These are phyloP conservation scores for Pao palembangensis DNA, from an alignment of 2,113 vertebrate species.

Conservation along the genomic window DNA sequence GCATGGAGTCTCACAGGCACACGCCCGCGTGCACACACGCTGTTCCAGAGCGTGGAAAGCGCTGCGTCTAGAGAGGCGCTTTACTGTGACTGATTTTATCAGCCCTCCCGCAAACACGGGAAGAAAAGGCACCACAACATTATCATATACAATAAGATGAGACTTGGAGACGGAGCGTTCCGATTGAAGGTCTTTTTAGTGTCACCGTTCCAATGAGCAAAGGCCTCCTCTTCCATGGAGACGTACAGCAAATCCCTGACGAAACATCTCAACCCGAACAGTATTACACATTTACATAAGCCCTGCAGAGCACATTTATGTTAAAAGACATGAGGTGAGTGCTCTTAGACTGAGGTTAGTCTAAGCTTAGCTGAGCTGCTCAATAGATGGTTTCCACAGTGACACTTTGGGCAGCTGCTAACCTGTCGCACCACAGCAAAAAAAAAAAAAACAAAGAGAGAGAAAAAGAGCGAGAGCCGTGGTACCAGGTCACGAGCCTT, in stretches of 20 bases:
- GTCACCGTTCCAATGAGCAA: conserved; percentile 62
- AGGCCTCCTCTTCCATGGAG: conserved; percentile 44
- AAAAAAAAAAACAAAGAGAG: conserved; percentile 8
- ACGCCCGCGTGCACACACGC: neutral
- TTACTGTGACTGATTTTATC: conserved; percentile 67
- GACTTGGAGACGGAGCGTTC: conserved; percentile 49
- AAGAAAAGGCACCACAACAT: conserved; percentile 67
- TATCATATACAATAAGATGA: conserved; percentile 69
- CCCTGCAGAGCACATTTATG: conserved; percentile 41
- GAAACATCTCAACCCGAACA: conserved; percentile 49
- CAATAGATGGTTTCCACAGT: no score
- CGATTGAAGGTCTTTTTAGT: conserved; percentile 63
- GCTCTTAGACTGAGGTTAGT: conserved; percentile 16
- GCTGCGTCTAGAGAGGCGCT: conserved; percentile 50
- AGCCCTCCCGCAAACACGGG: conserved; percentile 54
- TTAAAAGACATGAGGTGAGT: conserved; percentile 30
- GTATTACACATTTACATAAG: conserved; percentile 59
- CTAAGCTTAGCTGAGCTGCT: no score
- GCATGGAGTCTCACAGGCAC: conserved; percentile 32
- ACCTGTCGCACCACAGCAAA: neutral
- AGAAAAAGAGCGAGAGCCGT: conserved; percentile 3
- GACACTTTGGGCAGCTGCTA: neutral
- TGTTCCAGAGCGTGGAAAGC: conserved; percentile 9
- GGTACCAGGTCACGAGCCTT: conserved; percentile 35
- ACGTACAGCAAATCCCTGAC: conserved; percentile 42